Conservation (phyloP, 2,797 vertebrate genomes). For the Amblyopsis hoosieri region DNA sequence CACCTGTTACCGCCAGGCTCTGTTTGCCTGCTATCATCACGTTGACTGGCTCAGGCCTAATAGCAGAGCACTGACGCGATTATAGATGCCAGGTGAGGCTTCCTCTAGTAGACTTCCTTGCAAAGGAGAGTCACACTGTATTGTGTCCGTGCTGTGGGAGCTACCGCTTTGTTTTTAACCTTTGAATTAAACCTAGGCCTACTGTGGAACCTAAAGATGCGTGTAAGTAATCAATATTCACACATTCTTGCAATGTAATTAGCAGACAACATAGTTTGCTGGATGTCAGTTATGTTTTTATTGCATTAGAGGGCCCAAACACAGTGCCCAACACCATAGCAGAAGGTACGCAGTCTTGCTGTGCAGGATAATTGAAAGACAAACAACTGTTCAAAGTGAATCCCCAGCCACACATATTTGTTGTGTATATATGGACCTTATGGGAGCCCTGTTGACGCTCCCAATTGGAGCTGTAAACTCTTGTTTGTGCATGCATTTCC, state of each 20-base stretch:
- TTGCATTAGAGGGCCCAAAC: too few species aligned
- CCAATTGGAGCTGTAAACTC: constrained; percentile 82
- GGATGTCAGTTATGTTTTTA: too few species aligned
- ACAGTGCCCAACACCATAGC: not conserved
- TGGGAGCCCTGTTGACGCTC: constrained; percentile 80
- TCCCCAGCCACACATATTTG: constrained; percentile 64
- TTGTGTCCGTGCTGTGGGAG: too few species aligned
- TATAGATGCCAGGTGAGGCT: too few species aligned
- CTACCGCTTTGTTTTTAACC: too few species aligned
- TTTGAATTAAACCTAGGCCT: too few species aligned
- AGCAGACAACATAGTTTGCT: too few species aligned
- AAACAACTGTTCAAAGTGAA: constrained; percentile 76
- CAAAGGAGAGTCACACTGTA: too few species aligned
- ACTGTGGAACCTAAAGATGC: too few species aligned
- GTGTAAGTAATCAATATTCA: too few species aligned
- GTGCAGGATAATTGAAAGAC: constrained; percentile 67
- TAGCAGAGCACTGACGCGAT: constrained; percentile 4
- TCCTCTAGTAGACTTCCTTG: too few species aligned
- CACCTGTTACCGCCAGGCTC: not conserved
- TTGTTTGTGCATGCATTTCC: constrained; percentile 81
- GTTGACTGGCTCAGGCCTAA: not conserved
- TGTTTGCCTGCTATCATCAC: not conserved
- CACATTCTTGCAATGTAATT: too few species aligned
- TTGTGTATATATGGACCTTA: constrained; percentile 73
- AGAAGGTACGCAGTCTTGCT: constrained; percentile 41